Evolutionary conservation across 53 echinoderm and acorn worm genomes (phyloP).

Genomic region (Mesocentrotus franciscanus): DNA sequence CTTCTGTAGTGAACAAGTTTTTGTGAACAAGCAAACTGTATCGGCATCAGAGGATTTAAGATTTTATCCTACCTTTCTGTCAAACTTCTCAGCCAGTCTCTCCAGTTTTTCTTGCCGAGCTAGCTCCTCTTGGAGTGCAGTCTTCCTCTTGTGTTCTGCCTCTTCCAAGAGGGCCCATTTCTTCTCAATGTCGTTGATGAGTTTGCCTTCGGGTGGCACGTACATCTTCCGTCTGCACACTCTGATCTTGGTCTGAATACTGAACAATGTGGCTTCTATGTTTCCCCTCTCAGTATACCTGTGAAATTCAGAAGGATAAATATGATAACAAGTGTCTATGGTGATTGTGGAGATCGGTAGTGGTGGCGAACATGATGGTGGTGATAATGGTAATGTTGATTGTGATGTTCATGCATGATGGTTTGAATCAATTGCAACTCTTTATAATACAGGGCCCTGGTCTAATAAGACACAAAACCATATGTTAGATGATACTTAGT

Average conservation of each 20-base stretch:
- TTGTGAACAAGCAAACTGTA: neutral
- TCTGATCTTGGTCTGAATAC: constrained; percentile 80
- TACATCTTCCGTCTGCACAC: constrained; percentile 79
- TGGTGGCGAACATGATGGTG: neutral
- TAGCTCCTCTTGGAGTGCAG: constrained; percentile 84
- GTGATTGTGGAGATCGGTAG: neutral
- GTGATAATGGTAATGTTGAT: neutral
- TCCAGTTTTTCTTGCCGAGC: constrained; percentile 94
- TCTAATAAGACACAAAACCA: neutral
- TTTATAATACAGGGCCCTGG: neutral
- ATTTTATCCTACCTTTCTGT: constrained; percentile 78
- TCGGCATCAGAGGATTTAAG: no score
- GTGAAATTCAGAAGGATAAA: neutral
- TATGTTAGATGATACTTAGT: no score
- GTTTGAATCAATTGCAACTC: neutral
- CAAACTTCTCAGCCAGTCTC: constrained; percentile 91
- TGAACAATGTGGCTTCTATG: constrained; percentile 92
- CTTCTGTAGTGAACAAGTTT: neutral
- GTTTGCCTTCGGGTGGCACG: constrained; percentile 82
- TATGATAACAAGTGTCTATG: neutral
- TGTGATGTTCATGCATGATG: neutral
- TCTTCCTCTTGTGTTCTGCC: constrained; percentile 86
- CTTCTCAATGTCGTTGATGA: constrained; percentile 89
- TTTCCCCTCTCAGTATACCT: constrained; percentile 90
- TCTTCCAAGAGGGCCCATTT: constrained; percentile 83